Conservation (phyloP, 2,888 invertebrate species). For the Leptinotarsa peninsularis region DNA sequence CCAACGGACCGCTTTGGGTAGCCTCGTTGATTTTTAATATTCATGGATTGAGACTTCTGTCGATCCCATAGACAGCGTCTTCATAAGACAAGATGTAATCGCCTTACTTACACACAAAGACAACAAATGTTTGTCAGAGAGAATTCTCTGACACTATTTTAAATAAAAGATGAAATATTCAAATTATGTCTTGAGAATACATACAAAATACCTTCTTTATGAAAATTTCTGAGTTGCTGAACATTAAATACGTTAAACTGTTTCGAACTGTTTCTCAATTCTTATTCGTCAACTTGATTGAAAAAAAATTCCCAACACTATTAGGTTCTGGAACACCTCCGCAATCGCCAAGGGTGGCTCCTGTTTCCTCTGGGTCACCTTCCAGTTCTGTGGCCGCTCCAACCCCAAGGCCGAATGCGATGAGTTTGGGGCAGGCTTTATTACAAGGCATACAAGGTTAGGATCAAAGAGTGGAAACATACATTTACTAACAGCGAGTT, state of each 20-base stretch:
- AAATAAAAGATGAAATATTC: no score
- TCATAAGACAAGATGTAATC: no score
- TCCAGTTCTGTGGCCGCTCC: conserved; percentile 59
- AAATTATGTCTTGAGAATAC: no score
- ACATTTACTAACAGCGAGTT: conserved; percentile 33
- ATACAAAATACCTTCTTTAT: no score
- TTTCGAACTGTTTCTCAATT: neutral
- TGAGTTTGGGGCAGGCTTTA: conserved; percentile 65
- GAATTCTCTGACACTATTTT: no score
- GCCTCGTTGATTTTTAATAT: no score
- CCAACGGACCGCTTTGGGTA: no score
- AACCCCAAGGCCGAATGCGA: conserved; percentile 55
- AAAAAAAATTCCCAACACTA: conserved; percentile 19
- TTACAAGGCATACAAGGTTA: conserved; percentile 68
- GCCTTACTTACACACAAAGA: no score
- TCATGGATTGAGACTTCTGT: no score
- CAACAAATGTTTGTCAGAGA: no score
- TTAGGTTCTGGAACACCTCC: conserved; percentile 65
- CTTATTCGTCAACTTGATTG: neutral
- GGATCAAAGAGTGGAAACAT: conserved; percentile 42
- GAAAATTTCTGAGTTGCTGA: no score
- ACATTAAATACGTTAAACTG: neutral
- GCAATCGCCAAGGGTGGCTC: conserved; percentile 63
- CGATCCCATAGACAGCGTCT: no score
- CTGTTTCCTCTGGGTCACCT: conserved; percentile 60